Evolutionary conservation across 2,113 vertebrate genomes (phyloP).

Genomic region (Oxyura jamaicensis): DNA sequence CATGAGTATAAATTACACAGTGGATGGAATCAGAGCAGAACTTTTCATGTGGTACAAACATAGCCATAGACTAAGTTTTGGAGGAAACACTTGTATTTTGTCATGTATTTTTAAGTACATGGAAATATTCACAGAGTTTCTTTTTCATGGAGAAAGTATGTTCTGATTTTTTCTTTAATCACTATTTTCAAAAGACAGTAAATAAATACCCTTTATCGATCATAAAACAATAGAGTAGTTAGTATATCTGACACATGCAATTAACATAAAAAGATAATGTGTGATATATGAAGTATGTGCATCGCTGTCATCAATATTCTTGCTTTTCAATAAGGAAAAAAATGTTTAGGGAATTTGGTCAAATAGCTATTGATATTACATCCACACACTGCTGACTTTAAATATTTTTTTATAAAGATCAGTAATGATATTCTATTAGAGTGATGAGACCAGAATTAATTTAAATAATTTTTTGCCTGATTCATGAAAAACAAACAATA

Average conservation of each 20-base stretch:
- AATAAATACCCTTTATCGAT: slow-evolving; percentile 1
- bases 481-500: slow-evolving; percentile 70
- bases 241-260: neutral
- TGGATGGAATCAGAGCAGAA: neutral
- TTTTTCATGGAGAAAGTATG: neutral
- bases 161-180: neutral
- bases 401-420: slow-evolving; percentile 40
- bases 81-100: neutral
- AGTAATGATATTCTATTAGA: slow-evolving; percentile 62
- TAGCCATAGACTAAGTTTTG: neutral
- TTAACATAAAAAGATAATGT: slow-evolving; percentile 15
- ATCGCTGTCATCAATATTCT: neutral
- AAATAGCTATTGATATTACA: slow-evolving; percentile 45
- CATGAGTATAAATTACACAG: fast-evolving
- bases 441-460: slow-evolving; percentile 73
- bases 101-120: neutral
- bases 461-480: slow-evolving; percentile 69
- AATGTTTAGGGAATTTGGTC: slow-evolving; percentile 34
- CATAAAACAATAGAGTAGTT: neutral
- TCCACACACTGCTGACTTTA: slow-evolving; percentile 35
- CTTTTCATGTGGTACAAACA: neutral
- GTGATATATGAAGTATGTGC: neutral
- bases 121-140: neutral
- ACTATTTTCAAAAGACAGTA: slow-evolving; percentile 1
- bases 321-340: slow-evolving; percentile 31